These are phyloP conservation scores for Pelobates fuscus DNA, from an alignment of 2,113 vertebrate genomes.

Conservation along the genomic window DNA sequence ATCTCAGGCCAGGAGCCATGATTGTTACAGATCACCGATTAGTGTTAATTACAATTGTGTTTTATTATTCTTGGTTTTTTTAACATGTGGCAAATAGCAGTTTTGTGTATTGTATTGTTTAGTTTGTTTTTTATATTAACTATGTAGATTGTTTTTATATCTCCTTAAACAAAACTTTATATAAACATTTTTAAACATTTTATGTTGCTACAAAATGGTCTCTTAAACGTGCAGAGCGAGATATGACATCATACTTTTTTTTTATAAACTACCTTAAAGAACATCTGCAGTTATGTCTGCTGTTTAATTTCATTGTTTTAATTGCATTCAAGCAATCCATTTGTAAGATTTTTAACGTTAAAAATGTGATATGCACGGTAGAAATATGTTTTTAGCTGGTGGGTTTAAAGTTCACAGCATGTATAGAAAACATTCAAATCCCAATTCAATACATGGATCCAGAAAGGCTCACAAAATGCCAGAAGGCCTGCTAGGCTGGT, in stretches of 20 bases:
- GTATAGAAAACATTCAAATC: constrained; percentile 58
- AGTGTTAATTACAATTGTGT: too few relatives aligned
- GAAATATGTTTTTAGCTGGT: constrained; percentile 37
- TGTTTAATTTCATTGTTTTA: constrained; percentile 25
- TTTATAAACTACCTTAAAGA: constrained; percentile 9
- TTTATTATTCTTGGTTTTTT: too few relatives aligned
- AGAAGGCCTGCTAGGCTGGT: constrained; percentile 54
- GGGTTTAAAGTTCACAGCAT: constrained; percentile 59
- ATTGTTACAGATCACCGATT: too few relatives aligned
- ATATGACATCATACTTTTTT: constrained; percentile 22
- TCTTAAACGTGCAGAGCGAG: background rate
- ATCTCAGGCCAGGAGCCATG: too few relatives aligned
- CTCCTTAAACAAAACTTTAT: too few relatives aligned
- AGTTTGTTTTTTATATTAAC: too few relatives aligned
- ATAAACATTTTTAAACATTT: too few relatives aligned
- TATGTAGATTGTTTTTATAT: too few relatives aligned
- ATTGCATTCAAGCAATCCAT: constrained; percentile 3
- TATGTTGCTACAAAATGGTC: too few relatives aligned
- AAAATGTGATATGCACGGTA: constrained; percentile 29
- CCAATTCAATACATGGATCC: constrained; percentile 56
- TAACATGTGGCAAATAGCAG: too few relatives aligned
- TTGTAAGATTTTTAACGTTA: constrained; percentile 15
- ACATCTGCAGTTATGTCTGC: constrained; percentile 20
- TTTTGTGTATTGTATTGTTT: too few relatives aligned
- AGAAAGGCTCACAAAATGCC: constrained; percentile 61